Percentiles rank a stretch among this genome's conserved stretches.
phyloP scores from a whole-genome alignment of 1,140 invertebrate species.

The Holcopasites calliopsidis region DNA sequence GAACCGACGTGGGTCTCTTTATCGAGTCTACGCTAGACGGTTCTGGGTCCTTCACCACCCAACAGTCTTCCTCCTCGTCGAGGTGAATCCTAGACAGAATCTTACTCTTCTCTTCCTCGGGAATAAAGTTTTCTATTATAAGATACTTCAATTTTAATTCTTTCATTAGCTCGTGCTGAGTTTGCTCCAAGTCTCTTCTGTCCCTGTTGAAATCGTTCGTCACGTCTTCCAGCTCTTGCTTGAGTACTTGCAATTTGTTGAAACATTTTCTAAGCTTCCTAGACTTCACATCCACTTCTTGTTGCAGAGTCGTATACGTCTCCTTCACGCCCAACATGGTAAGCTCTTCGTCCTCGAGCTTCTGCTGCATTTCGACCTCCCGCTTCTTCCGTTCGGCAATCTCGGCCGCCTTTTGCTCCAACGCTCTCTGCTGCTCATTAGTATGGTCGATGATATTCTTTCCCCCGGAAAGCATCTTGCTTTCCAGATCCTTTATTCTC shows the following conservation, averaged over 20 bases:
- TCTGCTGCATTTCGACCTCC: conserved; percentile 90
- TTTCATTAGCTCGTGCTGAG: conserved; percentile 88
- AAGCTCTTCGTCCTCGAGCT: conserved; percentile 93
- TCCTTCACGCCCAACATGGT: conserved; percentile 96
- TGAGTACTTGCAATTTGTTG: conserved; percentile 76
- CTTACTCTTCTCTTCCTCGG: conserved; percentile 91
- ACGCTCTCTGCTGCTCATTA: conserved; percentile 93
- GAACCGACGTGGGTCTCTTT: conserved; percentile 84
- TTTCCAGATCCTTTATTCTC: conserved; percentile 94
- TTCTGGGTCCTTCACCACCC: conserved; percentile 81
- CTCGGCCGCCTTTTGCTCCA: conserved; percentile 95
- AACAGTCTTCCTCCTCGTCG: conserved; percentile 94
- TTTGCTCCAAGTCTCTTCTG: conserved; percentile 89
- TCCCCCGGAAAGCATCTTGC: conserved; percentile 97
- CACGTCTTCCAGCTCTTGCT: conserved; percentile 90
- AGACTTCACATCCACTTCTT: conserved; percentile 94
- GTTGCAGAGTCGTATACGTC: conserved; percentile 95
- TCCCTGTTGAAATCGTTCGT: conserved; percentile 90
- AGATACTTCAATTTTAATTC: conserved; percentile 90
- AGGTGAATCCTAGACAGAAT: conserved; percentile 89
- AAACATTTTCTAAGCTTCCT: conserved; percentile 87
- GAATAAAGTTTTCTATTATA: conserved; percentile 98
- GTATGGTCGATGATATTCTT: conserved; percentile 99
- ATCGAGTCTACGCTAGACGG: conserved; percentile 75
- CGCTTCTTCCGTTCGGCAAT: conserved; percentile 90